Base-by-base conservation (phyloP, 2,113 vertebrate genomes). In the Bostrychus sinensis region DNA sequence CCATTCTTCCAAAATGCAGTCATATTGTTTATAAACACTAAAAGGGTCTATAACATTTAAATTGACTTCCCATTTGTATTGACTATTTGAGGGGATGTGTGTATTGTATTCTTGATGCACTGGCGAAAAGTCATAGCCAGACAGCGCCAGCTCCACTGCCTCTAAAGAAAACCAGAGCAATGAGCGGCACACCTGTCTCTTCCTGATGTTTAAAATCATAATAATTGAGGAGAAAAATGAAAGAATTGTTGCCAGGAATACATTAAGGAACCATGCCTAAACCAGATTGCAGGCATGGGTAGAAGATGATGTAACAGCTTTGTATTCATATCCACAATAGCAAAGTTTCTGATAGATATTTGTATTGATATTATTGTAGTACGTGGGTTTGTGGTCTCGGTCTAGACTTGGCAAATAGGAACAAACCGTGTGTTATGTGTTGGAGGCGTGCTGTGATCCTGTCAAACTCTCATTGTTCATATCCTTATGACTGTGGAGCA, bases 131-230 rank as follows among this genome's bases (percentile, higher is more conserved):
- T 67, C 55, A 57, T 42, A 64, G 72, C 68, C 62, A 55, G 72
- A 70, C 41, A 7, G 26, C 46, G 60, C 75, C 71, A 67, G 74
- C 41, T 55, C 57, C 20, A 1, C 70, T 22, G 51, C 64, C 43
- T 67, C 65, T 20, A 37, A 71, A 68, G 62, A 66, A 72, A 70
- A 75, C 25, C 69, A 62, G 65, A 62, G 71, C 70, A 56, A 45
- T 25, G 6, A 62, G 36, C 26, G 32, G 69, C 70, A 81, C 62
- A 68, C 68, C 76, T 71, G 73, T 70, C 68, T 63, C 62, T 58
- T 66, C 23, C 34, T 60, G 22, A 2, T 72, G 65, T 70, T 70
- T 32, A 70, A 74, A 76, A 76, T 82, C 60, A 62, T 80, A 68
- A 53, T 72, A 66, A 71, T 66, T 78, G n/a, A 66, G n/a, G 70